Percentiles rank a stretch among this genome's conserved stretches.
Conservation (phyloP, 1,140 invertebrate species). For the Cyphomyrmex costatus region DNA sequence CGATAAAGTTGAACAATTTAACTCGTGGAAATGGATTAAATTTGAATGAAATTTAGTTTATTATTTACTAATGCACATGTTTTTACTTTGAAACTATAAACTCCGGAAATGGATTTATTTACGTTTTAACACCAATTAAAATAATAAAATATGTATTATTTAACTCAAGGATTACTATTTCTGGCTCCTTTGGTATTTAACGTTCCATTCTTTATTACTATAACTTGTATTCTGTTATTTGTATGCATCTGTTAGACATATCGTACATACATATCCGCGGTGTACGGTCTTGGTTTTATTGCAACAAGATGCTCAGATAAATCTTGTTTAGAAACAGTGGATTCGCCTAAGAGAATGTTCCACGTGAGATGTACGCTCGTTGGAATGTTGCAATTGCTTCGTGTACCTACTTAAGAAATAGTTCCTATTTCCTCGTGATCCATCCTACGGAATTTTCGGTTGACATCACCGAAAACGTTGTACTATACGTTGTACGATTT, state of each 20-base stretch:
- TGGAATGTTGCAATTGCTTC: slow-evolving; percentile 30
- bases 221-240: slow-evolving; percentile 10
- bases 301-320: slow-evolving; percentile 41
- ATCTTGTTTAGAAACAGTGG: slow-evolving; percentile 28
- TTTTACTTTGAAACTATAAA: too few relatives aligned
- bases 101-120: too few relatives aligned
- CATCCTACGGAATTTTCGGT: slow-evolving; percentile 29
- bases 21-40: too few relatives aligned
- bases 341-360: slow-evolving; percentile 43
- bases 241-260: neutral
- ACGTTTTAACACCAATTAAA: too few relatives aligned
- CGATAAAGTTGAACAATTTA: too few relatives aligned
- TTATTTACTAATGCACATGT: too few relatives aligned
- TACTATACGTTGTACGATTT: neutral
- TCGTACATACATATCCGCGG: neutral
- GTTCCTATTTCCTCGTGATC: slow-evolving; percentile 1
- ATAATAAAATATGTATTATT: too few relatives aligned
- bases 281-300: slow-evolving; percentile 40
- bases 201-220: neutral
- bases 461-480: slow-evolving; percentile 30
- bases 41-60: too few relatives aligned
- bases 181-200: too few relatives aligned
- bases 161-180: too few relatives aligned
- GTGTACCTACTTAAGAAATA: slow-evolving; percentile 42
- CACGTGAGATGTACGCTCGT: slow-evolving; percentile 19